Percentiles rank a stretch among this genome's conserved stretches.
phyloP scores from a whole-genome alignment of 2,888 invertebrate species.

The Heteropelma amictum region DNA sequence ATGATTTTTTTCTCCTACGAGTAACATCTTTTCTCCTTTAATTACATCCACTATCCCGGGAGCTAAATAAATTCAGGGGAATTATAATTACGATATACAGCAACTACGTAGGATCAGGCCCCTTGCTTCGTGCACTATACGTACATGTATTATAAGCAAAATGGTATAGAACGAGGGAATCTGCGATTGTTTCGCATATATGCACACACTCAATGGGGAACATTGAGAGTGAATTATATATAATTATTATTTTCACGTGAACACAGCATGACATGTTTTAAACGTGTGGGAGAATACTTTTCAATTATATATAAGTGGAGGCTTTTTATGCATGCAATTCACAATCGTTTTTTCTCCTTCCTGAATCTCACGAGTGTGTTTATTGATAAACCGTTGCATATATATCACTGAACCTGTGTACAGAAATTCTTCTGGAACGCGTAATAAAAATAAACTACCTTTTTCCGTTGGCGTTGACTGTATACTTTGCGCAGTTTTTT shows the following conservation, averaged over 20 bases:
- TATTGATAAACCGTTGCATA: constrained; percentile 9
- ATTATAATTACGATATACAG: constrained; percentile 46
- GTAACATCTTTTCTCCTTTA: constrained; percentile 21
- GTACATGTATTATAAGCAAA: neutral
- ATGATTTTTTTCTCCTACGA: constrained; percentile 10
- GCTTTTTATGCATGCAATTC: constrained; percentile 8
- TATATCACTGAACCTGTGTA: neutral
- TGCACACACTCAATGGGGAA: neutral
- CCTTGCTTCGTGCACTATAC: too few species aligned
- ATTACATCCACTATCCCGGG: constrained; percentile 31
- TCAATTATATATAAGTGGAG: neutral
- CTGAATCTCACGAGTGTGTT: neutral
- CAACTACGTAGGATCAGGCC: too few species aligned
- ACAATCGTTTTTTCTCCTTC: constrained; percentile 17
- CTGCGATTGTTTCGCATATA: neutral
- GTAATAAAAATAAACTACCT: too few species aligned
- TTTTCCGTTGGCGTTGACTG: too few species aligned
- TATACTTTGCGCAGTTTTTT: too few species aligned
- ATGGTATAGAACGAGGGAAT: constrained; percentile 22
- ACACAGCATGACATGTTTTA: neutral
- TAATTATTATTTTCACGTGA: constrained; percentile 17
- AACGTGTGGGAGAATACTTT: constrained; percentile 5
- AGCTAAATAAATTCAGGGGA: constrained; percentile 42
- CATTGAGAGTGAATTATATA: neutral
- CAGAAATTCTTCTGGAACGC: constrained; percentile 6